A percentile compares a stretch with the other conserved stretches of the same genome.
Evolutionary conservation across 2,797 vertebrate genomes (phyloP).

Genomic region (Anabas testudineus): DNA sequence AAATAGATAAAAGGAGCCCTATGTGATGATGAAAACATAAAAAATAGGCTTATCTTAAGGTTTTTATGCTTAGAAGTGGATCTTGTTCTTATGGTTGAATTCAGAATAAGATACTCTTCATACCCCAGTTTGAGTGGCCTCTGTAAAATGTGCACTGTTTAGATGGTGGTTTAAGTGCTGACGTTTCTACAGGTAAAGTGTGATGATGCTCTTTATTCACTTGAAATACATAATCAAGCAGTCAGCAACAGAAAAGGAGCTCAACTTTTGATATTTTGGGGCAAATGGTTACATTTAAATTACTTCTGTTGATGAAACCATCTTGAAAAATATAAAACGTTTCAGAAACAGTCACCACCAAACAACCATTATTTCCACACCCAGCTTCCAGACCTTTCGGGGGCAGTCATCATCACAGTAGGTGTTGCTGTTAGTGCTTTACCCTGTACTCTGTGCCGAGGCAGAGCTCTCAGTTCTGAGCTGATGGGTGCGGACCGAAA

Average conservation of each 20-base stretch:
- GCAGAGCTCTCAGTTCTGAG: slow-evolving; percentile 8
- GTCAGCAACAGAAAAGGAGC: background rate
- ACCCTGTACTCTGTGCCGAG: slow-evolving; percentile 3
- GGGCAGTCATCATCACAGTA: background rate
- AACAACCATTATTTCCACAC: background rate
- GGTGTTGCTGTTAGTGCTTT: background rate
- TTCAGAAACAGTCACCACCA: too few species aligned
- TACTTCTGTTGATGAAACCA: too few species aligned
- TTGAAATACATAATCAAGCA: background rate
- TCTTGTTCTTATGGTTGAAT: too few species aligned
- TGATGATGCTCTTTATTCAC: background rate
- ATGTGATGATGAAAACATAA: background rate
- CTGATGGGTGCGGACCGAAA: slow-evolving; percentile 28
- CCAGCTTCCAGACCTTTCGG: background rate
- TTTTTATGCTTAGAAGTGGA: too few species aligned
- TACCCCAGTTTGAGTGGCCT: too few species aligned
- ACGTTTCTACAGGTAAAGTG: background rate
- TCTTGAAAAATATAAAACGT: too few species aligned
- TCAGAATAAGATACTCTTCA: too few species aligned
- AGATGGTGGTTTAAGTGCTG: background rate
- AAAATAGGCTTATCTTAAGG: background rate
- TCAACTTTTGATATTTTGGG: background rate
- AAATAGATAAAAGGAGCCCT: background rate
- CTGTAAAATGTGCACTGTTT: background rate
- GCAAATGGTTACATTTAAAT: background rate